Conservation (phyloP, 92 coral and sea anemone genomes). For the Palythoa heliodiscus region DNA sequence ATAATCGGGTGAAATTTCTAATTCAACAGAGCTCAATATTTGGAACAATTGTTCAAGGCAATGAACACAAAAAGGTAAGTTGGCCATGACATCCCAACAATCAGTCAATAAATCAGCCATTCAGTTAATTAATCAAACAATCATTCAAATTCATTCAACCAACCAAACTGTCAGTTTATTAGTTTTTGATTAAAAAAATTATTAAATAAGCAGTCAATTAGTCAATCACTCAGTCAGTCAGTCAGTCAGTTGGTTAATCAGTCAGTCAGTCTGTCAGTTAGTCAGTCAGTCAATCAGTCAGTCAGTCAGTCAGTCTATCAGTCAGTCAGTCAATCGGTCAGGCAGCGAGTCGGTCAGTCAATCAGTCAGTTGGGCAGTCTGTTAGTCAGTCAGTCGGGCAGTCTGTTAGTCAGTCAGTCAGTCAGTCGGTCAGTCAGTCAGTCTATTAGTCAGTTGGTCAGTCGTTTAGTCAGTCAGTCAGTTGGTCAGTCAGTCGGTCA, state of each 20-base stretch:
- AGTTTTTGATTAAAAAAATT: no score
- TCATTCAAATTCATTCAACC: background rate
- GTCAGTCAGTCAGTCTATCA: background rate
- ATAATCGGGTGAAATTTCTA: background rate
- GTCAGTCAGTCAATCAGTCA: background rate
- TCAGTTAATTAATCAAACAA: background rate
- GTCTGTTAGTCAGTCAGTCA: background rate
- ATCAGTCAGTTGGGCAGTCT: no score
- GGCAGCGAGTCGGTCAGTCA: background rate
- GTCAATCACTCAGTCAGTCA: background rate
- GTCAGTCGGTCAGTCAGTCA: background rate
- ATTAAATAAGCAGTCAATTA: background rate
- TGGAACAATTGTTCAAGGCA: constrained; percentile 32
- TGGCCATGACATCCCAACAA: background rate
- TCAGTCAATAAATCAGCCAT: background rate
- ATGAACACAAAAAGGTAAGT: constrained; percentile 30
- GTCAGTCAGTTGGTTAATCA: background rate
- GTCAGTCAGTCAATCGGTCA: background rate
- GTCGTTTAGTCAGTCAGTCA: background rate
- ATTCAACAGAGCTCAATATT: constrained; percentile 33
- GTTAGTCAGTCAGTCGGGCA: background rate
- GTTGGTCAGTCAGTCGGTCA: no score
- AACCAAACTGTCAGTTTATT: background rate
- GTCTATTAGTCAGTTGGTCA: background rate
- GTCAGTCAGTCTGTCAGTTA: background rate